Conservation (phyloP, 2,888 invertebrate species). For the Dinocampus coccinellae region DNA sequence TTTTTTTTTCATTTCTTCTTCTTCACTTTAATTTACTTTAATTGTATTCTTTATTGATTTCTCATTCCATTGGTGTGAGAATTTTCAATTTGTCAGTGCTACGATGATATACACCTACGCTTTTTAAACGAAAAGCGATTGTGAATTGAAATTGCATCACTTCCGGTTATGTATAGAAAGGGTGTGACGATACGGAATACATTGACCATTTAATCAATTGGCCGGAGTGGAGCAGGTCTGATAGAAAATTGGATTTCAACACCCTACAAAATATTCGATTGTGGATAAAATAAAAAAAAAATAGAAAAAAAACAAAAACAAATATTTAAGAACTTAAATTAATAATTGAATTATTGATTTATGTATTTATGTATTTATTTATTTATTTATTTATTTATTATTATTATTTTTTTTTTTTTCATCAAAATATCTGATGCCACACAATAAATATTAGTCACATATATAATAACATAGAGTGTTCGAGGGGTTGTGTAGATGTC, state of each 20-base stretch:
- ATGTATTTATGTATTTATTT: too few species aligned
- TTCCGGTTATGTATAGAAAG: conserved; percentile 35
- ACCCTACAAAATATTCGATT: too few species aligned
- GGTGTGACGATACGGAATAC: conserved; percentile 24
- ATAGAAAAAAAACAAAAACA: too few species aligned
- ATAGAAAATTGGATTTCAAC: conserved; percentile 51
- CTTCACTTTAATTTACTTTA: background rate
- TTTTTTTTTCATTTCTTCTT: background rate
- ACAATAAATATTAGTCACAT: background rate
- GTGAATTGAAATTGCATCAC: conserved; percentile 52
- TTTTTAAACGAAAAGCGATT: conserved; percentile 49
- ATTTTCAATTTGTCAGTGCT: conserved; percentile 33
- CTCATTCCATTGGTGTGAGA: conserved; percentile 1
- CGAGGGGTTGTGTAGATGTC: conserved; percentile 32
- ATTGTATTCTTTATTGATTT: conserved; percentile 6
- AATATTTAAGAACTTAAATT: too few species aligned
- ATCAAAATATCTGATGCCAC: conserved; percentile 30
- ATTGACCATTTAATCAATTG: conserved; percentile 40
- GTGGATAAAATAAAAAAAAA: too few species aligned
- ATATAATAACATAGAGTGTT: background rate
- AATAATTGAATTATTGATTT: too few species aligned
- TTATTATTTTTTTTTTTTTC: conserved; percentile 28
- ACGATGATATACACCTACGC: conserved; percentile 41
- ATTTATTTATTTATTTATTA: background rate
- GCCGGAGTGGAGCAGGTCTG: conserved; percentile 36